These are phyloP conservation scores for Leptura quadrifasciata DNA, from an alignment of 2,888 invertebrate species.

Conservation along the genomic window DNA sequence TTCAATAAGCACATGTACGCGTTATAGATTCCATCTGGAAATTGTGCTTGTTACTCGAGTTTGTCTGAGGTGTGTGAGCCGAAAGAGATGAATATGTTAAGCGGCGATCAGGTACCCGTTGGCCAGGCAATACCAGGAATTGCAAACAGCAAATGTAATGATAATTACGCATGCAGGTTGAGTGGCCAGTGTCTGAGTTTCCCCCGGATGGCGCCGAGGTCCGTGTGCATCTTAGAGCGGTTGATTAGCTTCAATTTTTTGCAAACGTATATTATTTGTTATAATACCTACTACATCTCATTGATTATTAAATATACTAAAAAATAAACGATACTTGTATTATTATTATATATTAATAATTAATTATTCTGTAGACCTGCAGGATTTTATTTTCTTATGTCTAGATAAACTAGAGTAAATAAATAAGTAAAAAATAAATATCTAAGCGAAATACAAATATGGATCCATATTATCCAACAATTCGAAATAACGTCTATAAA, in stretches of 20 bases:
- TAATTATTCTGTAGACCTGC: no score
- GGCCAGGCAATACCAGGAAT: conserved; percentile 47
- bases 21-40: not conserved
- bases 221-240: conserved; percentile 46
- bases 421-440: no score
- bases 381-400: no score
- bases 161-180: conserved; percentile 62
- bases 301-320: no score
- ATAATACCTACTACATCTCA: no score
- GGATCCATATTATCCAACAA: no score
- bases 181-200: conserved; percentile 56
- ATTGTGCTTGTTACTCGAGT: not conserved
- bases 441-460: no score
- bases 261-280: no score
- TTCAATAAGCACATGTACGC: not conserved
- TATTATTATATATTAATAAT: no score
- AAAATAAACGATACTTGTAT: no score
- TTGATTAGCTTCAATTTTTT: conserved; percentile 5
- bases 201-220: conserved; percentile 61
- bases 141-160: conserved; percentile 62
- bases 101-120: conserved; percentile 1
- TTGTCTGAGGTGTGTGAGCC: not conserved
- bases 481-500: no score
- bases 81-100: not conserved
- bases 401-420: no score